Percentiles rank a stretch among this genome's conserved stretches.
Evolutionary conservation across 37 sponge, comb jelly and placozoan genomes (phyloP).

Genomic region (Crambe crambe): DNA sequence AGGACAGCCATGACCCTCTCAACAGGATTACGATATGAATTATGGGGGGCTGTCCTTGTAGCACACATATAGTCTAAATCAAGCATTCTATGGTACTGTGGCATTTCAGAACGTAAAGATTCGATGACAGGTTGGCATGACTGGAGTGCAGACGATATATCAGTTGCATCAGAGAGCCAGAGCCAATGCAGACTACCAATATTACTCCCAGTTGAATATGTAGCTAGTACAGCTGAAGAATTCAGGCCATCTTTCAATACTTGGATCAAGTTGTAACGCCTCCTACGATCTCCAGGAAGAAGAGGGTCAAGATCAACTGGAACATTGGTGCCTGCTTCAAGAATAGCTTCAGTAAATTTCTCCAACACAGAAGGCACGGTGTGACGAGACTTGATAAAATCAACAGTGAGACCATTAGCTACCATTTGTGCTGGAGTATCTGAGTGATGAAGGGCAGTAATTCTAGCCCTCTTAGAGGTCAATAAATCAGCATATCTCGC

Average conservation of each 20-base stretch:
- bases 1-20: conserved; percentile 1
- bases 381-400: neutral
- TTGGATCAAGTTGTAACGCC: conserved; percentile 1
- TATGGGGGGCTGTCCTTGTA: neutral
- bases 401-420: neutral
- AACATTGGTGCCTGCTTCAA: neutral
- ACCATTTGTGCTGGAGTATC: conserved; percentile 3
- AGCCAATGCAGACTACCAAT: conserved; percentile 22
- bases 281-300: neutral
- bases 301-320: neutral
- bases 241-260: neutral
- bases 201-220: conserved; percentile 25
- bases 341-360: neutral
- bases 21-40: neutral
- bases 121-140: conserved; percentile 13
- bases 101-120: neutral
- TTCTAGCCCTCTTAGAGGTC: neutral
- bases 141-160: conserved; percentile 10
- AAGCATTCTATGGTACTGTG: neutral
- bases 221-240: conserved; percentile 7
- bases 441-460: neutral
- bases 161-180: conserved; percentile 1
- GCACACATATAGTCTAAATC: neutral
- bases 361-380: neutral
- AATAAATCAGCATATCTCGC: too few relatives aligned